A percentile compares a stretch with the other conserved stretches of the same genome.
Evolutionary conservation across 2,888 invertebrate species (phyloP).

Genomic region (Gandaritis pyraliata): DNA sequence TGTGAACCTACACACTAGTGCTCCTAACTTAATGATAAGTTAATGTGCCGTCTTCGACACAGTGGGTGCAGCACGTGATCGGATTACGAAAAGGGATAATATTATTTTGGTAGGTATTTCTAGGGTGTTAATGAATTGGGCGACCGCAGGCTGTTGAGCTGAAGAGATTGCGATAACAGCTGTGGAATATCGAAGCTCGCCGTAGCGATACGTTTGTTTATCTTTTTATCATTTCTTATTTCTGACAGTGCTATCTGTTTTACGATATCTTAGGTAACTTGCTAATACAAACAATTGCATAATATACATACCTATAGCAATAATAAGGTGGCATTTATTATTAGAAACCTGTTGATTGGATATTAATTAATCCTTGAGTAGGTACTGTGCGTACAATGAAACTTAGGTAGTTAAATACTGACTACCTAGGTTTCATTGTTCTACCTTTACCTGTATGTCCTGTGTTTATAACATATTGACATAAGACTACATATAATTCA

Average conservation of each 20-base stretch:
- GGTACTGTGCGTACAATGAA: not conserved
- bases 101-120: conserved; percentile 61
- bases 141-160: conserved; percentile 46
- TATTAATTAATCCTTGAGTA: not conserved
- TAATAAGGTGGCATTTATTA: not conserved
- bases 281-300: not conserved
- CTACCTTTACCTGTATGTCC: not conserved
- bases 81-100: conserved; percentile 74
- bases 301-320: not conserved
- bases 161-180: conserved; percentile 55
- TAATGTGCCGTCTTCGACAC: conserved; percentile 64
- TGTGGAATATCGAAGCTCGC: conserved; percentile 63
- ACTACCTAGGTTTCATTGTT: not conserved
- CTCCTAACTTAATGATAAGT: conserved; percentile 67
- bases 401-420: too few relatives aligned
- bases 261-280: not conserved
- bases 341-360: conserved; percentile 24
- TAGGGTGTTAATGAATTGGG: conserved; percentile 62
- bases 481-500: not conserved
- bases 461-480: not conserved
- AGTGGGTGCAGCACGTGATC: conserved; percentile 72
- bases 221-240: conserved; percentile 56
- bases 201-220: conserved; percentile 59
- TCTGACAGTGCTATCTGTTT: conserved; percentile 45
- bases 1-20: conserved; percentile 70